Conservation (phyloP, 2,888 invertebrate species). For the Ellobium chinense region DNA sequence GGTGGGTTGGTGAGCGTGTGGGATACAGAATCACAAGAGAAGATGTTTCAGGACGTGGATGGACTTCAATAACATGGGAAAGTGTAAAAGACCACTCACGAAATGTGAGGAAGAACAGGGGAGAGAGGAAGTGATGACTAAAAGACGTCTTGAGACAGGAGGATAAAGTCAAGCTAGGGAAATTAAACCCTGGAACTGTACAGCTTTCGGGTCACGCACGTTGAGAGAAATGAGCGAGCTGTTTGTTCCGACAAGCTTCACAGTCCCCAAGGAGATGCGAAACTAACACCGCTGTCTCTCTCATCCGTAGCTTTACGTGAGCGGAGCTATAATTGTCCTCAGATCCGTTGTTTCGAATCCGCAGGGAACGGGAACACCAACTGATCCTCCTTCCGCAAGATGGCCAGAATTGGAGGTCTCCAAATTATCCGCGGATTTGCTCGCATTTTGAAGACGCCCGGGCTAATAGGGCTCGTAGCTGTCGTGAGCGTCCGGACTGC, state of each 20-base stretch:
- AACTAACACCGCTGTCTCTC: constrained; percentile 48
- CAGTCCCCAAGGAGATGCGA: constrained; percentile 44
- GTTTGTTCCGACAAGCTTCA: constrained; percentile 29
- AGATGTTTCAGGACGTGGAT: too few relatives aligned
- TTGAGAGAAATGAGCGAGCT: constrained; percentile 20
- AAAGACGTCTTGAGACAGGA: constrained; percentile 20
- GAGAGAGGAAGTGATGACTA: neutral
- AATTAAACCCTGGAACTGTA: constrained; percentile 33
- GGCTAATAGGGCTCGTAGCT: constrained; percentile 41
- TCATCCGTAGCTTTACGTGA: constrained; percentile 43
- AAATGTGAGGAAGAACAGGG: neutral
- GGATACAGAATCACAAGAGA: too few relatives aligned
- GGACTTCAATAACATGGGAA: neutral
- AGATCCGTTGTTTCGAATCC: constrained; percentile 46
- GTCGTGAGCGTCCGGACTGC: constrained; percentile 7
- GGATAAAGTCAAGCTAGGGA: constrained; percentile 36
- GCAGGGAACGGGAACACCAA: constrained; percentile 39
- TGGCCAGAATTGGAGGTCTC: constrained; percentile 39
- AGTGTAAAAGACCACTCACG: neutral
- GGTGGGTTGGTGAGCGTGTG: too few relatives aligned
- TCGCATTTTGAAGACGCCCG: constrained; percentile 26
- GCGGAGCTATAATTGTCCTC: constrained; percentile 46
- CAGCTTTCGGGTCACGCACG: constrained; percentile 43
- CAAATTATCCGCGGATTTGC: constrained; percentile 46
- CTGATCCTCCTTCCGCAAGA: constrained; percentile 47